Evolutionary conservation across 2,113 vertebrate species (phyloP).

Genomic region (Chlorodrepanis virens): DNA sequence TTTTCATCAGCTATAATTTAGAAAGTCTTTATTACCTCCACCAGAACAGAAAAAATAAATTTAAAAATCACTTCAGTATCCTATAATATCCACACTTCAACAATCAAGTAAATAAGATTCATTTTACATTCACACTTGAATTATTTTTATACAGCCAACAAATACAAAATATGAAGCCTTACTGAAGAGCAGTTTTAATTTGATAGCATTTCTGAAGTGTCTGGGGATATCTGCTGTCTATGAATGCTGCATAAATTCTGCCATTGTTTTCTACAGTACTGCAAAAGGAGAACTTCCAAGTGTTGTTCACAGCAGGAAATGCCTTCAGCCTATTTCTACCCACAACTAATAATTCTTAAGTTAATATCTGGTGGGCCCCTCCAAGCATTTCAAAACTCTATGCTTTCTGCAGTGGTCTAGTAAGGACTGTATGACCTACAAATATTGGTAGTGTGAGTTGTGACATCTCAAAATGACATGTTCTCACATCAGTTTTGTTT

Average conservation of each 20-base stretch:
- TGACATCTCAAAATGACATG: not conserved
- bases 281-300: slow-evolving; percentile 41
- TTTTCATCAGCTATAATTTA: not conserved
- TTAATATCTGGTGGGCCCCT: slow-evolving; percentile 32
- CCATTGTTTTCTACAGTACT: not conserved
- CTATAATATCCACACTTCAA: not conserved
- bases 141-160: slow-evolving; percentile 24
- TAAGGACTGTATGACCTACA: not conserved
- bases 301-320: slow-evolving; percentile 47
- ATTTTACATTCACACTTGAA: slow-evolving; percentile 49
- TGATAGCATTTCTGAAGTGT: slow-evolving; percentile 53
- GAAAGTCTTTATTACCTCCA: not conserved
- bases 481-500: not conserved
- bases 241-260: slow-evolving; percentile 32
- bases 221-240: slow-evolving; percentile 55
- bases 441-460: not conserved
- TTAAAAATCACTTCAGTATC: not conserved
- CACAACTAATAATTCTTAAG: slow-evolving; percentile 66
- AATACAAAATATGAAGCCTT: slow-evolving; percentile 47
- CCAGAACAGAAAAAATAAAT: not conserved
- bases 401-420: not conserved
- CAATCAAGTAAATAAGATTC: slow-evolving; percentile 48
- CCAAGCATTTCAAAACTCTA: slow-evolving; percentile 34
- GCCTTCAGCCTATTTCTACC: slow-evolving; percentile 49
- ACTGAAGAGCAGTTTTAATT: slow-evolving; percentile 54